phyloP scores from a whole-genome alignment of 2,888 invertebrate genomes.

The Cephus pygmeus region DNA sequence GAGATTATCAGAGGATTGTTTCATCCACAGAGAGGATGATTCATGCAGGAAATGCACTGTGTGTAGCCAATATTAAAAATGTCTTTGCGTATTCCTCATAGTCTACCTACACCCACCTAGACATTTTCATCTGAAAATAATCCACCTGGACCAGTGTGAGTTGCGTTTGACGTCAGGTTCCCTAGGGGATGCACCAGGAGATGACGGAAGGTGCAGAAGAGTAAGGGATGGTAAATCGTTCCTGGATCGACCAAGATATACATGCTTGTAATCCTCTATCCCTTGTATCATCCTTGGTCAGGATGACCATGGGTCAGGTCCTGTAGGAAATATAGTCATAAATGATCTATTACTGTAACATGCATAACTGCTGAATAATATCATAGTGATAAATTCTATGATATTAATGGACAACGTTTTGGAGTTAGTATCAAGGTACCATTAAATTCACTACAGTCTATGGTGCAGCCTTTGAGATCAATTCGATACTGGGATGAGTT shows the following conservation, averaged over 20 bases:
- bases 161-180: neutral
- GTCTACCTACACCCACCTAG: neutral
- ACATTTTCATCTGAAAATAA: neutral
- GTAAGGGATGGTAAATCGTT: neutral
- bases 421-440: neutral
- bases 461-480: neutral
- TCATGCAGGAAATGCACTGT: neutral
- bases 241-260: neutral
- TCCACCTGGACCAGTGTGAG: neutral
- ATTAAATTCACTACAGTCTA: neutral
- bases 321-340: neutral
- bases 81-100: neutral
- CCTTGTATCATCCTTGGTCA: neutral
- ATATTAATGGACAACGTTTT: neutral
- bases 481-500: neutral
- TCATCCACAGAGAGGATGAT: neutral
- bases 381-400: neutral
- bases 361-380: neutral
- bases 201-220: neutral
- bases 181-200: neutral
- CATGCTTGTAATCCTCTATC: neutral
- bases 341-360: neutral
- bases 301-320: neutral
- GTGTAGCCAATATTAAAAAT: conserved; percentile 40
- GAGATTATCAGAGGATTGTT: neutral